Evolutionary conservation across 2,888 invertebrate species (phyloP).

Genomic region (Sinohyriopsis cumingii): DNA sequence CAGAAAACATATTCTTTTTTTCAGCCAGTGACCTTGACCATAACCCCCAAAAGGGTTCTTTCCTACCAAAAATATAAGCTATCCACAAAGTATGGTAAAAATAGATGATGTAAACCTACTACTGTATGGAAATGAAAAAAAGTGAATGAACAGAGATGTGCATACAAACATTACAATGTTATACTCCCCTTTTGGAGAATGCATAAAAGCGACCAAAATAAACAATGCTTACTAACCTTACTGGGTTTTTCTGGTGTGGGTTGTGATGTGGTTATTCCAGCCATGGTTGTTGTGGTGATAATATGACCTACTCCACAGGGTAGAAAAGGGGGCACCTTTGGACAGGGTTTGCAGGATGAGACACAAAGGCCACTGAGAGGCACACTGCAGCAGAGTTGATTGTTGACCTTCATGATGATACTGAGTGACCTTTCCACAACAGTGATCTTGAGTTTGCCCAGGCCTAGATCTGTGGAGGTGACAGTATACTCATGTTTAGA

Average conservation of each 20-base stretch:
- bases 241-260: not conserved
- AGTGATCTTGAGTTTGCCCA: not conserved
- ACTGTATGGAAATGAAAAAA: too few species aligned
- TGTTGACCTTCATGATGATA: constrained; percentile 9
- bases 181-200: too few species aligned
- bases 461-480: not conserved
- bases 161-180: too few species aligned
- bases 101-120: too few species aligned
- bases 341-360: constrained; percentile 8
- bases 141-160: too few species aligned
- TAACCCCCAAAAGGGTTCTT: too few species aligned
- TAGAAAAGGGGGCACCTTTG: constrained; percentile 3
- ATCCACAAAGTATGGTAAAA: too few species aligned
- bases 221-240: too few species aligned
- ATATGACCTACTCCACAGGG: constrained; percentile 2
- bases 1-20: too few species aligned
- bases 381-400: constrained; percentile 22
- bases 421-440: not conserved
- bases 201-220: too few species aligned
- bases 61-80: too few species aligned
- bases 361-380: constrained; percentile 28
- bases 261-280: constrained; percentile 7
- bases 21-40: too few species aligned
- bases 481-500: not conserved
- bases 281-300: constrained; percentile 7